These are phyloP conservation scores for Cosmopolites sordidus DNA, from an alignment of 2,888 invertebrate genomes.

Conservation along the genomic window DNA sequence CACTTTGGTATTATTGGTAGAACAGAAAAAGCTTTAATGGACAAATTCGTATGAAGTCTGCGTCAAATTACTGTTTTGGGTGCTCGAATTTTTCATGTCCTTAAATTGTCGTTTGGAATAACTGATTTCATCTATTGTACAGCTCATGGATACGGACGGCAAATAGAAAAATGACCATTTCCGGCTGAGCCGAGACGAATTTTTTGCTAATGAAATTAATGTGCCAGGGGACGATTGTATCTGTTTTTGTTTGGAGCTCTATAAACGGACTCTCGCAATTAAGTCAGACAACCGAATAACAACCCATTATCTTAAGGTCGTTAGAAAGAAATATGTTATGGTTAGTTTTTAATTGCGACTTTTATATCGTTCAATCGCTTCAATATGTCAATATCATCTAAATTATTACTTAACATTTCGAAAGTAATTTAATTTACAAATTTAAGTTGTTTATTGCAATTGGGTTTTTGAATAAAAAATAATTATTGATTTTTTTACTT, in stretches of 20 bases:
- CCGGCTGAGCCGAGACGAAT: conserved; percentile 16
- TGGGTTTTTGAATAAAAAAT: too few species aligned
- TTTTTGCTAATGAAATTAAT: conserved; percentile 24
- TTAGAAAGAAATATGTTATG: too few species aligned
- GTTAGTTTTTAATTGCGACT: too few species aligned
- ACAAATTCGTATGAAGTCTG: conserved; percentile 25
- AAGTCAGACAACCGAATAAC: conserved; percentile 1
- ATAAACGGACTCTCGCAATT: not conserved
- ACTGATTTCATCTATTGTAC: conserved; percentile 24
- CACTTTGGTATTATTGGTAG: conserved; percentile 24
- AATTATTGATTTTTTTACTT: too few species aligned
- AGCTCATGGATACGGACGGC: conserved; percentile 9
- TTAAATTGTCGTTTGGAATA: conserved; percentile 26
- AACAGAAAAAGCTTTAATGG: conserved; percentile 28
- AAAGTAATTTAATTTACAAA: too few species aligned
- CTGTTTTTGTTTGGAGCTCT: not conserved
- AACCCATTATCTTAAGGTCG: not conserved
- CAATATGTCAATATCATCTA: too few species aligned
- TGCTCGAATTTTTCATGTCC: conserved; percentile 26
- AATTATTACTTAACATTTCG: too few species aligned
- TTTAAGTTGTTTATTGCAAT: too few species aligned
- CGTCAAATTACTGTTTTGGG: conserved; percentile 25
- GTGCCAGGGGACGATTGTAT: not conserved
- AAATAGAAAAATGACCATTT: conserved; percentile 24
- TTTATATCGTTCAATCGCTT: too few species aligned